These are phyloP conservation scores for Dorcus parallelipipedus DNA, from an alignment of 2,888 invertebrate genomes.

Conservation along the genomic window DNA sequence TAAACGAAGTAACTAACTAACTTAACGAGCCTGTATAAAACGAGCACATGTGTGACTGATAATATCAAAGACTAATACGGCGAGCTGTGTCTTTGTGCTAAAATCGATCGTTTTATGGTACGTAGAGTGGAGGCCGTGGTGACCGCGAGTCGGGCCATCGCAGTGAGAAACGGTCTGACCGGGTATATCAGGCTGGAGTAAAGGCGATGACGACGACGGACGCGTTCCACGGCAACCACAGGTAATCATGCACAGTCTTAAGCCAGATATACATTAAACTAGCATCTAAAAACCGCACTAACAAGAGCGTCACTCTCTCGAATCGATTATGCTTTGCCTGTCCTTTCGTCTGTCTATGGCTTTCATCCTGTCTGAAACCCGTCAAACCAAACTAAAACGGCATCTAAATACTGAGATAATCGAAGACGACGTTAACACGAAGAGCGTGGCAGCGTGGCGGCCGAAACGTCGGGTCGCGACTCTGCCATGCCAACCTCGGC, in stretches of 20 bases:
- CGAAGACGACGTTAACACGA: slow-evolving; percentile 31
- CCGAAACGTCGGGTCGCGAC: slow-evolving; percentile 26
- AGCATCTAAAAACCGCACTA: slow-evolving; percentile 32
- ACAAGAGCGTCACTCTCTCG: slow-evolving; percentile 30
- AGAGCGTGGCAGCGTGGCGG: slow-evolving; percentile 35
- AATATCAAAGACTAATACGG: slow-evolving; percentile 14
- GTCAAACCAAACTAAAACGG: slow-evolving; percentile 35
- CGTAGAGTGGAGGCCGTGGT: slow-evolving; percentile 45
- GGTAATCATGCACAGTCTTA: slow-evolving; percentile 45
- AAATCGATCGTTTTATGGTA: slow-evolving; percentile 44
- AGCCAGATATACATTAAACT: slow-evolving; percentile 39
- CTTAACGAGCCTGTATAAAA: neutral
- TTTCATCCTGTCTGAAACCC: slow-evolving; percentile 47
- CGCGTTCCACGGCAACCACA: slow-evolving; percentile 41
- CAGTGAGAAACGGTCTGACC: slow-evolving; percentile 19
- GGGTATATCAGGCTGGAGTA: slow-evolving; percentile 22
- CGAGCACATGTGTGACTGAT: too few species aligned
- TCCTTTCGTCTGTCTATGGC: slow-evolving; percentile 46
- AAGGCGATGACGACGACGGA: slow-evolving; percentile 30
- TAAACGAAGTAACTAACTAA: slow-evolving; percentile 11
- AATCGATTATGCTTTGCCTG: slow-evolving; percentile 43
- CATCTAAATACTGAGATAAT: slow-evolving; percentile 31
- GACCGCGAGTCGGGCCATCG: slow-evolving; percentile 31
- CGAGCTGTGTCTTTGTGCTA: slow-evolving; percentile 36
- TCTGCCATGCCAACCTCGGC: slow-evolving; percentile 43